Percentiles rank a stretch among this genome's conserved stretches.
phyloP scores from a whole-genome alignment of 2,797 vertebrate genomes.

The Lerista edwardsae region DNA sequence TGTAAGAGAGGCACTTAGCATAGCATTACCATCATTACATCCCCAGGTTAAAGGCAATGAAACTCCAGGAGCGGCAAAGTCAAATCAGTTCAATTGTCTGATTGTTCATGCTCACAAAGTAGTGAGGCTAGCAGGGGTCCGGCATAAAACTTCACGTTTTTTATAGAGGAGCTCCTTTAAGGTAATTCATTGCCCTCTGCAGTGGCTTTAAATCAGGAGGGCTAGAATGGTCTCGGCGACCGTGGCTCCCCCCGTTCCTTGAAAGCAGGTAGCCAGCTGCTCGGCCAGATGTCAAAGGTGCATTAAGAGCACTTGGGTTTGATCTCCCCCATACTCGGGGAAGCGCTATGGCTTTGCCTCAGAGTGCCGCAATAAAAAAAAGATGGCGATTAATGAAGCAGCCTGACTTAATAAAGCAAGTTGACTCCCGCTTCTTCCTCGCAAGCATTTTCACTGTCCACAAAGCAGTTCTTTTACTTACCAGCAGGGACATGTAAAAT shows the following conservation, averaged over 20 bases:
- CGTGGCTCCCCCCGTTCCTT: conserved; percentile 75
- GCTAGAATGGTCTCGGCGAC: conserved; percentile 78
- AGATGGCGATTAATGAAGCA: conserved; percentile 83
- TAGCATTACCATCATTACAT: conserved; percentile 79
- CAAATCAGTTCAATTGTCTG: conserved; percentile 86
- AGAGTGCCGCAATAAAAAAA: conserved; percentile 77
- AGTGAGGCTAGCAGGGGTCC: conserved; percentile 78
- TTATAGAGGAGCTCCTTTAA: conserved; percentile 80
- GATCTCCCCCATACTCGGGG: conserved; percentile 75
- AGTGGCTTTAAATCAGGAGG: conserved; percentile 80
- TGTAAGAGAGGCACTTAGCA: conserved; percentile 78
- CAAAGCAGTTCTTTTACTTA: conserved; percentile 81
- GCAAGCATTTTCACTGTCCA: conserved; percentile 78
- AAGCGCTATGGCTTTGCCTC: conserved; percentile 78
- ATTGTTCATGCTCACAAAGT: conserved; percentile 80
- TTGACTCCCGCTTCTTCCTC: conserved; percentile 77
- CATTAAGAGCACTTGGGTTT: conserved; percentile 79
- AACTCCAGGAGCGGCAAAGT: conserved; percentile 82
- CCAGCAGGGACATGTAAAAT: conserved; percentile 82
- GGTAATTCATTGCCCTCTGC: conserved; percentile 84
- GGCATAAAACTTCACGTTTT: conserved; percentile 77
- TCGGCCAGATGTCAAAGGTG: conserved; percentile 85
- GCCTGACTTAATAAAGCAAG: conserved; percentile 78
- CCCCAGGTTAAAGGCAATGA: conserved; percentile 82
- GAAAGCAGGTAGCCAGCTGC: conserved; percentile 82